Conservation (phyloP, 2,888 invertebrate genomes). For the Periphyllus acericola region DNA sequence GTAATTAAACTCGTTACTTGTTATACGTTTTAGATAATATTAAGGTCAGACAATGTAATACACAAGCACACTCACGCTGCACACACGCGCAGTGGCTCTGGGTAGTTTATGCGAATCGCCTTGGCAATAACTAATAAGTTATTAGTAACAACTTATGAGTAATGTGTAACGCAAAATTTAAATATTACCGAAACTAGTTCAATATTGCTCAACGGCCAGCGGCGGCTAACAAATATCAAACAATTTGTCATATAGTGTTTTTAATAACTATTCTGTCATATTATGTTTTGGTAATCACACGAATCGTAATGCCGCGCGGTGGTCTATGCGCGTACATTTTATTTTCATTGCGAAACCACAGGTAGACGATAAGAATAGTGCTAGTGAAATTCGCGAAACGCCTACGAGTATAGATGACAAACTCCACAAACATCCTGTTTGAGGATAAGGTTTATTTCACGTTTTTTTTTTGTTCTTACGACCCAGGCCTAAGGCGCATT, state of each 20-base stretch:
- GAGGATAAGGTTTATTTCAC: neutral
- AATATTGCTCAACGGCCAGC: constrained; percentile 29
- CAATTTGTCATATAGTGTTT: constrained; percentile 3
- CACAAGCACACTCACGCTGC: neutral
- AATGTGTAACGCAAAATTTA: constrained; percentile 32
- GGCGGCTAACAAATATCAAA: neutral
- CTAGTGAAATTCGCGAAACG: neutral
- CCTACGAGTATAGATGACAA: neutral
- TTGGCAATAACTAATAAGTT: constrained; percentile 39
- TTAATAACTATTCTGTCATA: neutral
- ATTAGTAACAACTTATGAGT: constrained; percentile 25
- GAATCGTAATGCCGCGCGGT: neutral
- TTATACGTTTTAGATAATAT: constrained; percentile 38
- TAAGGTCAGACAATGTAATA: neutral
- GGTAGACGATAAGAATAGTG: neutral
- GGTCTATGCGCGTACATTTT: neutral
- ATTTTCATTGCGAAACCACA: neutral
- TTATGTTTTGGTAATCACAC: too few relatives aligned
- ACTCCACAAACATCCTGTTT: neutral
- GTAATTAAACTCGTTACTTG: constrained; percentile 40
- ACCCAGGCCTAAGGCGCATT: too few relatives aligned
- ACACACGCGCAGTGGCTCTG: neutral
- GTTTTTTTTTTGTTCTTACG: neutral
- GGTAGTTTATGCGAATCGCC: constrained; percentile 26
- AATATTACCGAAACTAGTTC: constrained; percentile 48